Evolutionary conservation across 2,113 vertebrate species (phyloP), one percentile per base, ranked within the genome.

Genomic region (Ptilonorhynchus violaceus): DNA sequence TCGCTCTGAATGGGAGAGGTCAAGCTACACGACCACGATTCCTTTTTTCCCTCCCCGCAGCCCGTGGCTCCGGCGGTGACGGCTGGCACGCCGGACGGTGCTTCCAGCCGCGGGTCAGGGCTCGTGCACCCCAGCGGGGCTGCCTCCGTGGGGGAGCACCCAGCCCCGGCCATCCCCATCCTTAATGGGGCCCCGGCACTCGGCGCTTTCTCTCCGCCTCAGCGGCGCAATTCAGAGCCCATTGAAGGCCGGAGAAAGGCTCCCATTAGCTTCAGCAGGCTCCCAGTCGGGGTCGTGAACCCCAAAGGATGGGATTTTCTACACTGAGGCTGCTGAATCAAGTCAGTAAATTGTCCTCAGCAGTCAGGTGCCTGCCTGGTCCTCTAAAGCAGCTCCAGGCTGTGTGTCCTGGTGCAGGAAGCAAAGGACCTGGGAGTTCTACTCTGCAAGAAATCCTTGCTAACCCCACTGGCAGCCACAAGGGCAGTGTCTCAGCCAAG

Each of bases 1-100:
- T 95, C 9, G 1, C n/a, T 73, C 49, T 97, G 75, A 96, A 96
- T 84, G 16, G 91, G 17, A 83, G 85, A 93, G 95, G 96, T 95
- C 96, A 96, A 88, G 91, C 91, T 66, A 41, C 88, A 80, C 0
- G 0, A 56, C 85, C 82, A 69, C n/a, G 3, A 28, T n/a, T 66
- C 62, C 79, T 94, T 96, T 95, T 87, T 49, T 80, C 78, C 11
- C 0, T 33, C 62, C 62, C 37, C n/a, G 41, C 46, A 66, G 50
- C 58, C 78, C 2, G 0, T 72, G 88, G 66, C 74, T 78, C 42
- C 0, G 0, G 20, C 0, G 0, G 66, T 11, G 79, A 41, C 0
- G 23, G 42, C 52, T 11, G 33, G 44, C 59, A 56, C 1, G 2
- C 73, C 0, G 3, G 68, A 15, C 1, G 1, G 28, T 0, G 5